Conservation (phyloP, 2,888 invertebrate species). For the Pachymerium ferrugineum region DNA sequence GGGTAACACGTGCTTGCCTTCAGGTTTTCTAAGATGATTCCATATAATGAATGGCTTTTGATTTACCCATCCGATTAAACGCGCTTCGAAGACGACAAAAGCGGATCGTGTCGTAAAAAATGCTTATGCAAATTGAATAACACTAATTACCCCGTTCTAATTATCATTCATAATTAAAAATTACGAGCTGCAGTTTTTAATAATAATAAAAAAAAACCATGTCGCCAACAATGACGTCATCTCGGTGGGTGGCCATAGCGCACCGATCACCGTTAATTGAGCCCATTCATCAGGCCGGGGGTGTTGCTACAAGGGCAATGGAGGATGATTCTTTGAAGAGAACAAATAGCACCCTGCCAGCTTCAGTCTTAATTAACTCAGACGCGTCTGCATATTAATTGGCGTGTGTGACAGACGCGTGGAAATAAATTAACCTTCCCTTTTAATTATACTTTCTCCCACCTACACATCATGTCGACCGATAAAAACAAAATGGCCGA, state of each 20-base stretch:
- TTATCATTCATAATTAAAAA: slow-evolving; percentile 24
- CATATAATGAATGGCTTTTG: not conserved
- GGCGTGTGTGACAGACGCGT: slow-evolving; percentile 22
- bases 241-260: not conserved
- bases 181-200: no score
- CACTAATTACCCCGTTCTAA: slow-evolving; percentile 15
- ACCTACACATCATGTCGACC: slow-evolving; percentile 7
- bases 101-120: not conserved
- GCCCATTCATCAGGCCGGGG: not conserved
- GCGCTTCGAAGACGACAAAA: not conserved
- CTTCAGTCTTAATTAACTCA: slow-evolving; percentile 24
- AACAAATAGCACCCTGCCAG: slow-evolving; percentile 27
- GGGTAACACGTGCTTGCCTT: slow-evolving; percentile 1
- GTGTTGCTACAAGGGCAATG: no score
- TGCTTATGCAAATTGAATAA: not conserved
- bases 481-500: not conserved
- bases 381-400: slow-evolving; percentile 27
- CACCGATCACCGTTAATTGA: slow-evolving; percentile 1
- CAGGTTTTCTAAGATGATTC: not conserved
- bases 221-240: slow-evolving; percentile 19
- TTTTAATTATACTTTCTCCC: slow-evolving; percentile 19
- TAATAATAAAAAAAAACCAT: no score
- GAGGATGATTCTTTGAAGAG: slow-evolving; percentile 12
- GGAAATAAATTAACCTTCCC: slow-evolving; percentile 23
- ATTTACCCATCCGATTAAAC: slow-evolving; percentile 19